phyloP scores from a whole-genome alignment of 1,140 invertebrate species.

The Trichonephila inaurata region DNA sequence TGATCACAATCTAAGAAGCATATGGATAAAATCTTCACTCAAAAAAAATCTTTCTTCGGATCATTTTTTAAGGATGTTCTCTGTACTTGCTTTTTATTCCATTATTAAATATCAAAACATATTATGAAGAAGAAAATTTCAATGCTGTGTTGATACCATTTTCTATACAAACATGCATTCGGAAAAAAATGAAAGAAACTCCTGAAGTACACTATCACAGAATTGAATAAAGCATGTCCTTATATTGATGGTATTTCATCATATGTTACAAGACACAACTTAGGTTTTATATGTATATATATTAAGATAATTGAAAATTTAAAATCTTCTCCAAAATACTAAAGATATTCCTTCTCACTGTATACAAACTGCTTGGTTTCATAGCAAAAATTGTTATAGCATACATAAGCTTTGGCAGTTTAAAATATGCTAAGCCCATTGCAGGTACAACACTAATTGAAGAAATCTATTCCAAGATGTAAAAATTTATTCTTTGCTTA shows the following conservation, averaged over 20 bases:
- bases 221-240: background rate
- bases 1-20: background rate
- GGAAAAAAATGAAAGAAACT: background rate
- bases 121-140: background rate
- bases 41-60: background rate
- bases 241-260: background rate
- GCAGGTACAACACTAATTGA: background rate
- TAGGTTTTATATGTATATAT: too few relatives aligned
- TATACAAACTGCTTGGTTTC: background rate
- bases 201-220: background rate
- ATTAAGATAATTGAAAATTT: background rate
- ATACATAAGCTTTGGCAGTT: background rate
- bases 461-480: background rate
- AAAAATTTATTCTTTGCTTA: background rate
- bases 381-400: constrained; percentile 6
- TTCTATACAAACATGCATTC: constrained; percentile 9
- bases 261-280: background rate
- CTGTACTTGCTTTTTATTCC: background rate
- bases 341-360: background rate
- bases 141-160: background rate
- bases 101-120: background rate
- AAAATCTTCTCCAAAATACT: background rate
- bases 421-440: background rate
- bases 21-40: background rate
- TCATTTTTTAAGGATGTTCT: background rate